phyloP scores from a whole-genome alignment of 2,888 invertebrate genomes.

The Endotricha flammealis region DNA sequence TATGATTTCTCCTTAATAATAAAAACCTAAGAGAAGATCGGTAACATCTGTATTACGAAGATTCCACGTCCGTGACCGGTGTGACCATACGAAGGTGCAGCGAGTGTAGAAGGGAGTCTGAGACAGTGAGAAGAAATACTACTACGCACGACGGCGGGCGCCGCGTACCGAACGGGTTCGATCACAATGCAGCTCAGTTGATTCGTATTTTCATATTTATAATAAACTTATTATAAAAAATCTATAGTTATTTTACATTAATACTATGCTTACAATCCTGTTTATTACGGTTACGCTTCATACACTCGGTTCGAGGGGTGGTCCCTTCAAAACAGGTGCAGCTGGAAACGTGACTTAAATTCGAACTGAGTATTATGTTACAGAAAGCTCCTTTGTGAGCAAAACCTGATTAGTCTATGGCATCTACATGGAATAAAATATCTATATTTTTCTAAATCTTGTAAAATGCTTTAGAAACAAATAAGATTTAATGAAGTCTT shows the following conservation, averaged over 20 bases:
- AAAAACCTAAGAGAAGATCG: slow-evolving; percentile 22
- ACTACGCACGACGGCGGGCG: slow-evolving; percentile 32
- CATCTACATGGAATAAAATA: slow-evolving; percentile 4
- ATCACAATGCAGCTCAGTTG: slow-evolving; percentile 78
- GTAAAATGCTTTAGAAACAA: slow-evolving; percentile 12
- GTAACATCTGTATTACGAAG: slow-evolving; percentile 14
- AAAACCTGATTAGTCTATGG: slow-evolving; percentile 4
- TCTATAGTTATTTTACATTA: slow-evolving; percentile 59
- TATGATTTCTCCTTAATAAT: slow-evolving; percentile 32
- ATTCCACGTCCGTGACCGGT: slow-evolving; percentile 18
- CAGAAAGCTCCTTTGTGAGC: slow-evolving; percentile 5
- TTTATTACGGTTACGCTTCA: slow-evolving; percentile 31
- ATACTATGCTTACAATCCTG: slow-evolving; percentile 47
- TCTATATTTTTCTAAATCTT: slow-evolving; percentile 1
- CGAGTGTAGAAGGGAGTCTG: slow-evolving; percentile 41
- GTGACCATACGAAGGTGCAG: slow-evolving; percentile 47
- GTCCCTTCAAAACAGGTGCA: slow-evolving; percentile 24
- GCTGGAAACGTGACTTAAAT: slow-evolving; percentile 13
- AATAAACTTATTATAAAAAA: slow-evolving; percentile 71
- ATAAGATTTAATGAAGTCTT: slow-evolving; percentile 1
- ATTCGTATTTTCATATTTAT: slow-evolving; percentile 59
- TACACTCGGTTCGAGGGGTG: slow-evolving; percentile 28
- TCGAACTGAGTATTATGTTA: slow-evolving; percentile 13
- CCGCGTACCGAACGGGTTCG: slow-evolving; percentile 46
- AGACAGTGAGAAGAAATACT: slow-evolving; percentile 43